Percentiles rank a stretch among this genome's conserved stretches.
Evolutionary conservation across 2,888 invertebrate species (phyloP).

Genomic region (Sipha maydis): DNA sequence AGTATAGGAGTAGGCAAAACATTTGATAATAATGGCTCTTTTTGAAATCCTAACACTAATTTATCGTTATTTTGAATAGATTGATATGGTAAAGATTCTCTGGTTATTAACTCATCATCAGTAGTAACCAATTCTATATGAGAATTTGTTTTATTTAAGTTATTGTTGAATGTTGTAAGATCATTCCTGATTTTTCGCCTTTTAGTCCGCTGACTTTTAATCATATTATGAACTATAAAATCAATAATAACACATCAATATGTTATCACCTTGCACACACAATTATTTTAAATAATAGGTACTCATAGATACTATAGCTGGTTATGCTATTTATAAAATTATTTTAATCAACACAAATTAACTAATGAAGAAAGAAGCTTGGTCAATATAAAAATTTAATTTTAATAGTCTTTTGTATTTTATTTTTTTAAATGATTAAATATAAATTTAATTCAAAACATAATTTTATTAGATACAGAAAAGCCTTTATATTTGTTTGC

Average conservation of each 20-base stretch:
- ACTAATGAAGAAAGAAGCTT: too few relatives aligned
- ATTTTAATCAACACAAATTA: too few relatives aligned
- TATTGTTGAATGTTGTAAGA: neutral
- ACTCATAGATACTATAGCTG: neutral
- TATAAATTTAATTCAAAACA: too few relatives aligned
- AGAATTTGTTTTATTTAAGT: neutral
- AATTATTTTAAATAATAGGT: neutral
- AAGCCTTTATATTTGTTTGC: too few relatives aligned
- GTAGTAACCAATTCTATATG: neutral
- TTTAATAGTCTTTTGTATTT: too few relatives aligned
- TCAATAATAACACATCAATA: neutral
- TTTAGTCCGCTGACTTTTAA: neutral
- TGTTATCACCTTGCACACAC: neutral
- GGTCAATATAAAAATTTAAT: too few relatives aligned
- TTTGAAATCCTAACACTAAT: neutral
- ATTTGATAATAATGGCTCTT: neutral
- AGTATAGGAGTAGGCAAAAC: neutral
- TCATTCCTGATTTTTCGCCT: slow-evolving; percentile 11
- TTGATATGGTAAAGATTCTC: neutral
- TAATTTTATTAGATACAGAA: too few relatives aligned
- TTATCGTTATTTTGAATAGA: neutral
- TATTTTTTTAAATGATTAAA: too few relatives aligned
- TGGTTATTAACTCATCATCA: neutral
- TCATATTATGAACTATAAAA: neutral
- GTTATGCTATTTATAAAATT: neutral